A percentile compares a stretch with the other conserved stretches of the same genome.
These are phyloP conservation scores for Phylloscopus collybita DNA, from an alignment of 2,797 vertebrate genomes.

Conservation along the genomic window DNA sequence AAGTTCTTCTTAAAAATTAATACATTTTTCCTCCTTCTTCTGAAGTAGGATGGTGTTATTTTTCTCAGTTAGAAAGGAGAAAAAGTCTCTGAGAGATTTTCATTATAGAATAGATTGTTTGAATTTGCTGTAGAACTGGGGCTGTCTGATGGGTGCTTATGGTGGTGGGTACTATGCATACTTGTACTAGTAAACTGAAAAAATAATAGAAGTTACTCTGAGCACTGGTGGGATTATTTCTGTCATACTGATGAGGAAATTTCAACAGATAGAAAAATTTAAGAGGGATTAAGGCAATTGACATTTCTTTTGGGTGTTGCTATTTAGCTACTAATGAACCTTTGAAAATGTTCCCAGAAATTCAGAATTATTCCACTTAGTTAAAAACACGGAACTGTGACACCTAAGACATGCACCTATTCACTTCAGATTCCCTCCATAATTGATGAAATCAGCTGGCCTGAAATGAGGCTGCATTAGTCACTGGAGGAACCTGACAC, in stretches of 20 bases:
- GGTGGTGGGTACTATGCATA: neutral
- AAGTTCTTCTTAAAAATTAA: neutral
- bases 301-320: neutral
- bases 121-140: neutral
- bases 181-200: neutral
- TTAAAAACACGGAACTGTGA: neutral
- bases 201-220: neutral
- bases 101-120: neutral
- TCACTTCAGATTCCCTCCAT: neutral
- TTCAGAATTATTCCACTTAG: neutral
- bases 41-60: neutral
- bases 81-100: neutral
- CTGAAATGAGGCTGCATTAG: neutral
- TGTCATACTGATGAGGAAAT: neutral
- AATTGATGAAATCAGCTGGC: neutral
- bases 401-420: neutral
- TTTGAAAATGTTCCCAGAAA: neutral
- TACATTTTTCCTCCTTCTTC: neutral
- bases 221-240: neutral
- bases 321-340: neutral
- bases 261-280: neutral
- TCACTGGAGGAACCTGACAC: neutral
- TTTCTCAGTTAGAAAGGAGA: neutral
- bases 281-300: neutral
- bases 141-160: rapidly evolving